Conservation (phyloP, 1,140 invertebrate genomes). For the Aleiodes sp. region DNA sequence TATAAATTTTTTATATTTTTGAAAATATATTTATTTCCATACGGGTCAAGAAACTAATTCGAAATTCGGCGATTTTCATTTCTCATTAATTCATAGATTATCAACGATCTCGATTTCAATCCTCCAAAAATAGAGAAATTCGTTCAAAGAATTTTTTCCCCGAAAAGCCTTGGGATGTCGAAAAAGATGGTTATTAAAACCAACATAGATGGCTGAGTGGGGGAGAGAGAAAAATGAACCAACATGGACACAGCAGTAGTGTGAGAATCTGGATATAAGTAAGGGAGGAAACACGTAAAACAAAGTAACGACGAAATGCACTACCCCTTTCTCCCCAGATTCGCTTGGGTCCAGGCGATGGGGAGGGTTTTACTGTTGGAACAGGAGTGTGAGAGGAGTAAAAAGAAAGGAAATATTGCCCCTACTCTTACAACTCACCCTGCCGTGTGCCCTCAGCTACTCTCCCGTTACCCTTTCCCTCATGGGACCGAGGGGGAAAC, state of each 20-base stretch:
- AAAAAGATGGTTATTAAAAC: no score
- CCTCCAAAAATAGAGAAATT: no score
- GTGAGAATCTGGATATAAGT: conserved; percentile 20
- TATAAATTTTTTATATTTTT: no score
- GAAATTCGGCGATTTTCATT: no score
- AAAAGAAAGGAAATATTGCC: background rate
- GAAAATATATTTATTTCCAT: no score
- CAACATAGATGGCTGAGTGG: no score
- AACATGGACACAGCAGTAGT: conserved; percentile 4
- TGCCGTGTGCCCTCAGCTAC: background rate
- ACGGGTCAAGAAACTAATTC: no score
- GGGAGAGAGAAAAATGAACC: background rate
- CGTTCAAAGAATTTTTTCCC: no score
- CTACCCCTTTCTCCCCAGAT: conserved; percentile 46
- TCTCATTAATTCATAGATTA: no score
- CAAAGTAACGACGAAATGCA: conserved; percentile 66
- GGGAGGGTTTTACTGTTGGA: background rate
- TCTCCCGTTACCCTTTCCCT: conserved; percentile 37
- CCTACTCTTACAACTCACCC: background rate
- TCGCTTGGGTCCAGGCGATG: conserved; percentile 27
- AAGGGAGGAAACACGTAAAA: conserved; percentile 58
- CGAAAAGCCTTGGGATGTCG: no score
- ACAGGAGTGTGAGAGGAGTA: background rate
- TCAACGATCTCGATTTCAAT: no score
- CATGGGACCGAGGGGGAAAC: conserved; percentile 50